Evolutionary conservation across 2,113 vertebrate species (phyloP).

Genomic region (Anser cygnoides): DNA sequence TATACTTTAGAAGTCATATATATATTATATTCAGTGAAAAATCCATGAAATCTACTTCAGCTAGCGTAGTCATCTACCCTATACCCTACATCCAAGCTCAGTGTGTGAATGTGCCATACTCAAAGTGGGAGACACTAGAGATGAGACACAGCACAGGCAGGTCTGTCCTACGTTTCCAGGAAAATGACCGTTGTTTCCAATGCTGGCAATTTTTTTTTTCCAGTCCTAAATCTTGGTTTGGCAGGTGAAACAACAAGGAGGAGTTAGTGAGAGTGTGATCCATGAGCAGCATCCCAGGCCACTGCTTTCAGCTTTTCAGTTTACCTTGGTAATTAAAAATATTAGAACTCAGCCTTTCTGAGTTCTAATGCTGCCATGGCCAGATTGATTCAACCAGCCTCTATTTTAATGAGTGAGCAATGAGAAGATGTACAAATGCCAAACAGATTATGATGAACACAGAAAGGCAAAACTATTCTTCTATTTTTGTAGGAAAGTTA

Average conservation of each 20-base stretch:
- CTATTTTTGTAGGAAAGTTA: background rate
- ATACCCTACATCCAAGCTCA: background rate
- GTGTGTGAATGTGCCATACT: background rate
- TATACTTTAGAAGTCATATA: background rate
- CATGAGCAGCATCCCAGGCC: background rate
- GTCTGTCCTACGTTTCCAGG: rapidly evolving
- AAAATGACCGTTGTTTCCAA: background rate
- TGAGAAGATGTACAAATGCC: background rate
- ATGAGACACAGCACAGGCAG: background rate
- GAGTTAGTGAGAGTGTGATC: background rate
- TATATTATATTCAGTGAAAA: background rate
- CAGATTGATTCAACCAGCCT: background rate
- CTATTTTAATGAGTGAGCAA: background rate
- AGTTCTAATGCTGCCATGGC: too few species aligned
- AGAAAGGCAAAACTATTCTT: background rate
- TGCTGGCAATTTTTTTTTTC: background rate
- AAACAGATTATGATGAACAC: background rate
- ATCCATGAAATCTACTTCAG: background rate
- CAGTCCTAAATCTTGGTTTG: background rate
- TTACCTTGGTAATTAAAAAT: background rate
- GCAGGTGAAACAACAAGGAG: background rate
- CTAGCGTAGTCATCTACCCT: background rate
- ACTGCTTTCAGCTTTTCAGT: background rate
- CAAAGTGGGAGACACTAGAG: background rate
- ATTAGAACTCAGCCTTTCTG: background rate